Percentiles rank a stretch among this genome's conserved stretches.
These are phyloP conservation scores for Phyllostomus discolor DNA, from an alignment of 2,113 vertebrate species.

Conservation along the genomic window DNA sequence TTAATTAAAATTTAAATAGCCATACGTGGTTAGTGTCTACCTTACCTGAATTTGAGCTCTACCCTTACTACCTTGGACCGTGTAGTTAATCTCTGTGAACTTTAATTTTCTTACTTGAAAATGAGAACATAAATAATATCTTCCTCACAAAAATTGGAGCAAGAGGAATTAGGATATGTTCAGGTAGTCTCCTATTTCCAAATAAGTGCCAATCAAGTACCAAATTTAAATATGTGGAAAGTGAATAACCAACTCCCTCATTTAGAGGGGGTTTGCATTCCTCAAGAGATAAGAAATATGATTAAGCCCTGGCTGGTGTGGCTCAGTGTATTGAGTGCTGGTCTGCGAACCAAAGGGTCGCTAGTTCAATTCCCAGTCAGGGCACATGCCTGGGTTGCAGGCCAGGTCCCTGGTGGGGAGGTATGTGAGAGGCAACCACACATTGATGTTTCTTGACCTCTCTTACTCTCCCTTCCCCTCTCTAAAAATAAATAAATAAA, in stretches of 20 bases:
- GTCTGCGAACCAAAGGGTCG: too few relatives aligned
- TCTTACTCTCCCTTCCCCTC: too few relatives aligned
- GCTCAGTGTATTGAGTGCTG: too few relatives aligned
- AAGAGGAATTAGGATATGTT: conserved; percentile 19
- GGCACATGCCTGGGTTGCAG: too few relatives aligned
- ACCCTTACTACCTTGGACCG: conserved; percentile 15
- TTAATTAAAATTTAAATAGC: neutral
- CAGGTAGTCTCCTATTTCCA: conserved; percentile 10
- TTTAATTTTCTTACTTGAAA: conserved; percentile 48
- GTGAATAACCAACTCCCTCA: conserved; percentile 15
- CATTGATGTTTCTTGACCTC: too few relatives aligned
- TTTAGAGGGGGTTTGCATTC: conserved; percentile 13
- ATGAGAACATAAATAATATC: conserved; percentile 14
- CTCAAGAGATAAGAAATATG: neutral
- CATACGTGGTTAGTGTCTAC: neutral
- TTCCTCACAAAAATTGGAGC: neutral
- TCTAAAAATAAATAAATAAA: too few relatives aligned
- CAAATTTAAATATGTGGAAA: conserved; percentile 31
- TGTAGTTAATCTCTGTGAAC: neutral
- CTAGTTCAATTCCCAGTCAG: too few relatives aligned
- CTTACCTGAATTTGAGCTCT: conserved; percentile 29
- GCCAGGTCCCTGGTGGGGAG: too few relatives aligned
- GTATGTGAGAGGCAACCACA: too few relatives aligned
- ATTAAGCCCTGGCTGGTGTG: neutral
- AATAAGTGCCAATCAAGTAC: neutral